Evolutionary conservation across 2,888 invertebrate genomes (phyloP).

Genomic region (Philereme vetulata): DNA sequence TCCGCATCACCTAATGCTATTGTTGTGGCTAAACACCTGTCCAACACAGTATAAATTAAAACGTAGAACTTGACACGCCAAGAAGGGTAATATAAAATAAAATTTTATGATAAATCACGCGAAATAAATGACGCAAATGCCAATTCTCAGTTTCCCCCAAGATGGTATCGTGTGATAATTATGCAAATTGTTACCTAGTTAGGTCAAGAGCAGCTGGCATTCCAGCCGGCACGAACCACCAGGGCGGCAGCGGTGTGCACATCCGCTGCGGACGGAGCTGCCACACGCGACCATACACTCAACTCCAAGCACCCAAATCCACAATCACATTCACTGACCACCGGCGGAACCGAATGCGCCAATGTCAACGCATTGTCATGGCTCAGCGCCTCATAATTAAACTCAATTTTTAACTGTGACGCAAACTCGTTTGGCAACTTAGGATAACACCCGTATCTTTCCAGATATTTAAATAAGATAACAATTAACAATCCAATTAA

Average conservation of each 20-base stretch:
- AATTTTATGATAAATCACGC: no score
- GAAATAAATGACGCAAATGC: no score
- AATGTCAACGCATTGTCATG: conserved; percentile 77
- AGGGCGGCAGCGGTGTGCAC: conserved; percentile 78
- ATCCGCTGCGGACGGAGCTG: conserved; percentile 73
- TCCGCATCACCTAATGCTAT: no score
- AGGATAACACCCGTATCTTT: conserved; percentile 57
- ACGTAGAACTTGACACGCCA: no score
- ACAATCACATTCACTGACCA: conserved; percentile 70
- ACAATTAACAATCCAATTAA: conserved; percentile 57
- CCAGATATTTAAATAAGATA: conserved; percentile 60
- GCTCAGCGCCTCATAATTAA: conserved; percentile 67
- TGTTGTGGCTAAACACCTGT: no score
- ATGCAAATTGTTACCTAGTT: conserved; percentile 69
- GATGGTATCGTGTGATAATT: conserved; percentile 25
- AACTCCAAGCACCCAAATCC: conserved; percentile 46
- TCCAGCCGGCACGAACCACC: conserved; percentile 78
- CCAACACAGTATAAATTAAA: no score
- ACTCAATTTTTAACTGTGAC: conserved; percentile 71
- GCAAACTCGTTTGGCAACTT: conserved; percentile 65
- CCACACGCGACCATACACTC: conserved; percentile 57
- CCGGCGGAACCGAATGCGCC: conserved; percentile 54
- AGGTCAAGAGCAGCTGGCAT: conserved; percentile 83
- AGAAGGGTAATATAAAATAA: no score
- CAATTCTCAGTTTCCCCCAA: background rate